A percentile compares a stretch with the other conserved stretches of the same genome.
These are phyloP conservation scores for Indri indri DNA, from an alignment of 2,113 vertebrate genomes.

Conservation along the genomic window DNA sequence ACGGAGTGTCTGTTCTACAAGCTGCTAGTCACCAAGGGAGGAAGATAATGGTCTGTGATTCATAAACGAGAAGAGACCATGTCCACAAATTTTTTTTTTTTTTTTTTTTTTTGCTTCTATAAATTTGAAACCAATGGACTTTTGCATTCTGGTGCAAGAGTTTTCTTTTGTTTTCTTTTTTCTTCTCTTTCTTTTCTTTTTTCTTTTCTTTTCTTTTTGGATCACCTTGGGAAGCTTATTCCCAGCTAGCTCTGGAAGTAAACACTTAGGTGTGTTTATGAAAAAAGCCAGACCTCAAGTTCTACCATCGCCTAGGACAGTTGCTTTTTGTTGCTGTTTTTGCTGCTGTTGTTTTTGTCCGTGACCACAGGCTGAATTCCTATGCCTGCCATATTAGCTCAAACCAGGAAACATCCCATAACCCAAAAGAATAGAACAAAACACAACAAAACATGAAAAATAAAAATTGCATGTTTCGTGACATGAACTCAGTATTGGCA, in stretches of 20 bases:
- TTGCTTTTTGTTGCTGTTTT: background rate
- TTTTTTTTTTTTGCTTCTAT: background rate
- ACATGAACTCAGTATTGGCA: background rate
- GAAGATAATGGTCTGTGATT: background rate
- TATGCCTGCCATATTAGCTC: rapidly evolving
- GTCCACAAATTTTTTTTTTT: no score
- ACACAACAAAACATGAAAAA: background rate
- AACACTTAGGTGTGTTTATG: rapidly evolving
- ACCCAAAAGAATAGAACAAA: background rate
- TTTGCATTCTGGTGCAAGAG: rapidly evolving
- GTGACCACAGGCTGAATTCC: rapidly evolving
- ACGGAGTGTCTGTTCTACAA: rapidly evolving
- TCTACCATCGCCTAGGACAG: rapidly evolving
- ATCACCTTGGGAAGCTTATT: background rate
- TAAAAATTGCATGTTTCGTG: rapidly evolving
- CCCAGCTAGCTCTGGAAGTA: background rate
- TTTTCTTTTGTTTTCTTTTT: rapidly evolving
- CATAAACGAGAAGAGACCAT: rapidly evolving
- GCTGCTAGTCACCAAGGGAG: rapidly evolving
- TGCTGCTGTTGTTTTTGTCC: background rate
- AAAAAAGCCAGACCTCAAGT: background rate
- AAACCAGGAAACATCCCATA: rapidly evolving
- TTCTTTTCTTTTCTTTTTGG: rapidly evolving
- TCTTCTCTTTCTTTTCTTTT: no score
- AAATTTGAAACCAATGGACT: background rate